Conservation (phyloP, 2,888 invertebrate species). For the Myathropa florea region DNA sequence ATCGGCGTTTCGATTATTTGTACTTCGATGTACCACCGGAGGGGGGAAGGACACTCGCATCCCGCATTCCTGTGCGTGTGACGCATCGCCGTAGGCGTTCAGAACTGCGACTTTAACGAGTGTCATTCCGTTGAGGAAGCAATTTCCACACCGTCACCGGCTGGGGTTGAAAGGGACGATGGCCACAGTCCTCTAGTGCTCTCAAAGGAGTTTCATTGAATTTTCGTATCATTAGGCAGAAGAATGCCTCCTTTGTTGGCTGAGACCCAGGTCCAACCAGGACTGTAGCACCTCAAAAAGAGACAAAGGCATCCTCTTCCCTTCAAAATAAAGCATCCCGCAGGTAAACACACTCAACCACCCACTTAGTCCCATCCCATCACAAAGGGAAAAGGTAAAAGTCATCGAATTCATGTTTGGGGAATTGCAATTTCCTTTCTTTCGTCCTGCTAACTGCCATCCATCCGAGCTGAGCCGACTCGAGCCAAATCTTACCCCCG, state of each 20-base stretch:
- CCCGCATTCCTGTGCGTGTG: too few species aligned
- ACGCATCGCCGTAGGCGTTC: neutral
- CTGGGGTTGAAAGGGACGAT: neutral
- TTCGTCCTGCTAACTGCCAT: neutral
- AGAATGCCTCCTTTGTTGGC: too few species aligned
- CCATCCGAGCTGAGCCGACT: neutral
- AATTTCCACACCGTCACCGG: conserved; percentile 22
- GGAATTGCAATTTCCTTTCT: conserved; percentile 40
- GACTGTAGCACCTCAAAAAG: too few species aligned
- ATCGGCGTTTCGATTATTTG: conserved; percentile 45
- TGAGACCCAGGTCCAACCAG: too few species aligned
- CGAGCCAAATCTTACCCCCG: neutral
- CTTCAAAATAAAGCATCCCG: conserved; percentile 10
- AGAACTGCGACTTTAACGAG: conserved; percentile 16
- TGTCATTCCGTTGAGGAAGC: conserved; percentile 26
- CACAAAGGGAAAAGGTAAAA: neutral
- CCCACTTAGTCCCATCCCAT: too few species aligned
- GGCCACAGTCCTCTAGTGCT: neutral
- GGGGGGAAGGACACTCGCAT: too few species aligned
- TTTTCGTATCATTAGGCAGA: conserved; percentile 12
- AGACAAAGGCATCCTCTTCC: too few species aligned
- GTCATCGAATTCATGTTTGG: conserved; percentile 27
- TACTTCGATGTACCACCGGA: neutral
- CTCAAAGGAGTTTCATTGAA: neutral
- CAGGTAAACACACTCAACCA: conserved; percentile 1